phyloP scores from a whole-genome alignment of 2,888 invertebrate genomes.

The Willowsia nigromaculata region DNA sequence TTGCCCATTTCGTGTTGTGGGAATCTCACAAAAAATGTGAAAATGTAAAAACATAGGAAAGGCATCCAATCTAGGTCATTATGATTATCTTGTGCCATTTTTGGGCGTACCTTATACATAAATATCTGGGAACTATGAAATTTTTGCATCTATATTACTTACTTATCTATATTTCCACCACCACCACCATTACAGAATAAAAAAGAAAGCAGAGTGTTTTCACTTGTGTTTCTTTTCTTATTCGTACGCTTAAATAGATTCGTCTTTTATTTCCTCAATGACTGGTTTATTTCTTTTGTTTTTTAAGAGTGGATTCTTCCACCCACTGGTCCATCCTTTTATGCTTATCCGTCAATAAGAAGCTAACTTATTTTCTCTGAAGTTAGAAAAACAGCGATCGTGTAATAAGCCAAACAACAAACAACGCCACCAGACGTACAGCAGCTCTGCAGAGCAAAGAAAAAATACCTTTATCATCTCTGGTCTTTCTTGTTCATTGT shows the following conservation, averaged over 20 bases:
- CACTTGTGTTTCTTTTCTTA: background rate
- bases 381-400: background rate
- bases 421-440: background rate
- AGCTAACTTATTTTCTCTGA: background rate
- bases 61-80: background rate
- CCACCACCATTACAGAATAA: background rate
- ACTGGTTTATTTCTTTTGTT: slow-evolving; percentile 18
- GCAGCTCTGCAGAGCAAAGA: background rate
- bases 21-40: background rate
- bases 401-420: background rate
- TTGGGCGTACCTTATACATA: background rate
- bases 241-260: background rate
- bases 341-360: background rate
- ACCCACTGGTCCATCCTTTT: no score
- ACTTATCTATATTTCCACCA: background rate
- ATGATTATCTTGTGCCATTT: background rate
- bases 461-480: background rate
- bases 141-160: slow-evolving; percentile 30
- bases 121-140: slow-evolving; percentile 38
- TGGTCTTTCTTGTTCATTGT: slow-evolving; percentile 42
- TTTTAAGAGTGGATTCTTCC: background rate
- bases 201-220: slow-evolving; percentile 23
- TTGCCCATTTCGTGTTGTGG: background rate
- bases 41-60: background rate
- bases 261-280: slow-evolving; percentile 8